phyloP scores from a whole-genome alignment of 30 jellyfish, hydroid and myxozoan genomes.

The Hydractinia symbiolongicarpus region DNA sequence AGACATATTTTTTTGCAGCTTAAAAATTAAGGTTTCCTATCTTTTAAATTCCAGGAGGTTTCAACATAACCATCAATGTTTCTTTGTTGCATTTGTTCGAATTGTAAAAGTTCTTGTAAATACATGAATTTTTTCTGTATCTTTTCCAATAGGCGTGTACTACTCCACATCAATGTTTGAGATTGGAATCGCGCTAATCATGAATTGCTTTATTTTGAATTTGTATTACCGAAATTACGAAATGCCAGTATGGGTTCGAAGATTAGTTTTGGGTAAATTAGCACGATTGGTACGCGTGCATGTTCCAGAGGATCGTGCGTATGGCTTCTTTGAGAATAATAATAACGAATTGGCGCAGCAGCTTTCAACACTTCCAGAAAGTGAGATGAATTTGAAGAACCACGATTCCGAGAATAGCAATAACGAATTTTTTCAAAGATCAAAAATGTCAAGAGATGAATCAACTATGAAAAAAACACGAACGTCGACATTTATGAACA shows the following conservation, averaged over 20 bases:
- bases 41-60: no score
- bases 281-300: conserved; percentile 61
- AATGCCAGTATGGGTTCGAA: conserved; percentile 80
- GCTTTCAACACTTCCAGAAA: not conserved
- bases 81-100: no score
- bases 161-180: conserved; percentile 91
- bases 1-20: no score
- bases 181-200: conserved; percentile 82
- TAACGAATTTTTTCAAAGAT: not conserved
- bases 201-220: conserved; percentile 77
- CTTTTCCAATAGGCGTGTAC: conserved; percentile 56
- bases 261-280: conserved; percentile 56
- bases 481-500: not conserved
- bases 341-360: not conserved
- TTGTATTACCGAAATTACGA: conserved; percentile 79
- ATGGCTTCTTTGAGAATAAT: conserved; percentile 11
- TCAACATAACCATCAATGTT: no score
- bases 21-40: no score
- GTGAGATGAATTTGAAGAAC: not conserved
- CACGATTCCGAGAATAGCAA: conserved; percentile 9
- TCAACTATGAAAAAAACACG: not conserved
- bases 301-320: conserved; percentile 32
- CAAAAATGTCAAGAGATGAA: conserved; percentile 1
- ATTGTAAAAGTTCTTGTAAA: no score
- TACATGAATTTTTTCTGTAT: not conserved